Evolutionary conservation across 2,888 invertebrate genomes (phyloP), one percentile per base, ranked within the genome.

Genomic region (Ochropleura plecta): DNA sequence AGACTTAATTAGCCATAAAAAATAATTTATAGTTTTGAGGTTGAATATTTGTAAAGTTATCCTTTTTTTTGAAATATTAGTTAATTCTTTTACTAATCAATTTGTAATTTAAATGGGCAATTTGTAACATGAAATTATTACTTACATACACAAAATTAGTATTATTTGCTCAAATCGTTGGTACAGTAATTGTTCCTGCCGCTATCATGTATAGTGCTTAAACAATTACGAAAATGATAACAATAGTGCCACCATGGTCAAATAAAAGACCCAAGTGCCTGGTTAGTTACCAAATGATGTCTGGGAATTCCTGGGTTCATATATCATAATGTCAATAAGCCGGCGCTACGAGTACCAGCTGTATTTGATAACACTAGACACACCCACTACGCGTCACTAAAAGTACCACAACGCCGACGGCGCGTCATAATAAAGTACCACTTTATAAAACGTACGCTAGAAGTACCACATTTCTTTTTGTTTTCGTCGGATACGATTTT

Each of bases 351-450:
- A 76, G 81, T 82, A 76, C 81, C 85, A 82, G 76, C 76, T 68
- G 72, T 76, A 46, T 76, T 76, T 65, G 85, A 84, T 82, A 82
- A 84, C 85, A 80, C 70, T 63, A 70, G 85, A 82, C 82, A 82
- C 82, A 84, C 82, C 82, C 82, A 82, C 85, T 14, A 53, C 18
- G 82, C 82, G 82, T 82, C 82, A 82, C 82, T 82, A 81, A 84
- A 82, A 82, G 82, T 82, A 81, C 82, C 82, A 84, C 80, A 9
- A 10, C 57, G 74, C 73, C 53, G 57, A 20, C n/a, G 3, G 40
- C 67, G 82, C 85, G 82, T 82, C 82, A 82, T 42, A 81, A 81
- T 44, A 77, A 84, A 82, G 82, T 82, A 82, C 83, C 85, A 73
- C 83, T 82, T 78, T 62, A 49, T 64, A 74, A 70, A 73, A 68